A percentile compares a stretch with the other conserved stretches of the same genome.
phyloP scores from a whole-genome alignment of 2,113 vertebrate species.

The Otocyon megalotis region DNA sequence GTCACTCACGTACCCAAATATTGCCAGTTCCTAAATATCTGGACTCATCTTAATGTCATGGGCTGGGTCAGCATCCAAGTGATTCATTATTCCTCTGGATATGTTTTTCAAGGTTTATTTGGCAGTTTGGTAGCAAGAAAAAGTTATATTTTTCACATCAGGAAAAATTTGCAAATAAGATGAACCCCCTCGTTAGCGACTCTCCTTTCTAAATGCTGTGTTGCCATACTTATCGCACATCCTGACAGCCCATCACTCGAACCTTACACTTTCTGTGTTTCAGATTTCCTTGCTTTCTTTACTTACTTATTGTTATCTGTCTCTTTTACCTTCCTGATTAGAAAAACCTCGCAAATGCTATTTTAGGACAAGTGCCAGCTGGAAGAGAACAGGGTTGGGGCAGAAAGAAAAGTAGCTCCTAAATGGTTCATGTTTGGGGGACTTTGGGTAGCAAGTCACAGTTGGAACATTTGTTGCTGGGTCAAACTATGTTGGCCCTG shows the following conservation, averaged over 20 bases:
- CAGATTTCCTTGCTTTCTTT: background rate
- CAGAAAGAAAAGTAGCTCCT: background rate
- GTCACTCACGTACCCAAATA: background rate
- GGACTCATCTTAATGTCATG: background rate
- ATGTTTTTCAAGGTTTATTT: background rate
- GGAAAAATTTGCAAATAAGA: background rate
- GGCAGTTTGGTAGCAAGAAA: background rate
- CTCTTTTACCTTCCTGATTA: background rate
- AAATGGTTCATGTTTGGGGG: background rate
- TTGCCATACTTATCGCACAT: background rate
- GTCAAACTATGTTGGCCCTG: background rate
- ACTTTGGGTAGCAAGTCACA: background rate
- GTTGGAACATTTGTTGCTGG: background rate
- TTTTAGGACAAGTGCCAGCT: background rate
- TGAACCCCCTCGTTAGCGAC: background rate
- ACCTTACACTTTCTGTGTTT: background rate
- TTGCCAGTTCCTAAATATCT: background rate
- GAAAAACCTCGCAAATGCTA: background rate
- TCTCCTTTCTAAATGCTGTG: background rate
- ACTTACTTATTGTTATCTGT: background rate
- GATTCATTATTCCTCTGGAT: background rate
- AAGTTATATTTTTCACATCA: background rate
- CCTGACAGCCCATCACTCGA: background rate
- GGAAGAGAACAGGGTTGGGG: background rate
- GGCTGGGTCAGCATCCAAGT: background rate